A percentile compares a stretch with the other conserved stretches of the same genome.
Conservation (phyloP, 2,888 invertebrate species). For the Diadegma fenestrale region DNA sequence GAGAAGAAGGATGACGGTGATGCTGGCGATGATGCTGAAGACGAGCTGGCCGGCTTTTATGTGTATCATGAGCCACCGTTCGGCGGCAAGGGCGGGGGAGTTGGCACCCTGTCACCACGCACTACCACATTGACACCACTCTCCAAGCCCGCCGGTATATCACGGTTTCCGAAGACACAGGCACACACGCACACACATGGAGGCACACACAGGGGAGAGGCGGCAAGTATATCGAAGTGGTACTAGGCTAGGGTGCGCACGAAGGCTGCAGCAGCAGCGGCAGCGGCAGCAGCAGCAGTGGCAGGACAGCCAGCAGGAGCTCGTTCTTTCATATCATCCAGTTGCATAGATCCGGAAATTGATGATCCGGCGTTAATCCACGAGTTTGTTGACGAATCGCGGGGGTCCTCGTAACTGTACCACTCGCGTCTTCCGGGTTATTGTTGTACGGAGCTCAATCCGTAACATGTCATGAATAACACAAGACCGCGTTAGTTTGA, state of each 20-base stretch:
- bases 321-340: constrained; percentile 29
- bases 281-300: background rate
- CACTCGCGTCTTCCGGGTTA: background rate
- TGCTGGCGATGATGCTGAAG: background rate
- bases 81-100: constrained; percentile 20
- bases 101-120: constrained; percentile 19
- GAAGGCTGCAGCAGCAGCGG: constrained; percentile 27
- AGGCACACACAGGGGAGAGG: constrained; percentile 43
- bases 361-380: constrained; percentile 17
- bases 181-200: constrained; percentile 33
- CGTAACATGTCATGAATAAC: background rate
- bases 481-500: background rate
- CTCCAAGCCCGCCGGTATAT: constrained; percentile 14
- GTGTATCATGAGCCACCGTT: constrained; percentile 36
- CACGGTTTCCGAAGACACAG: constrained; percentile 13
- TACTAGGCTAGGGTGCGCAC: constrained; percentile 56
- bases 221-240: constrained; percentile 16
- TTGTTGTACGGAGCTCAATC: background rate
- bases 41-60: constrained; percentile 51
- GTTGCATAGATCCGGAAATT: background rate
- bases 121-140: constrained; percentile 1
- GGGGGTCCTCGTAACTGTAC: background rate
- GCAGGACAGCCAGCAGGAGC: background rate
- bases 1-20: background rate
- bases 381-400: no score